Conservation (phyloP, 1,140 invertebrate species). For the Anastatus disparis region DNA sequence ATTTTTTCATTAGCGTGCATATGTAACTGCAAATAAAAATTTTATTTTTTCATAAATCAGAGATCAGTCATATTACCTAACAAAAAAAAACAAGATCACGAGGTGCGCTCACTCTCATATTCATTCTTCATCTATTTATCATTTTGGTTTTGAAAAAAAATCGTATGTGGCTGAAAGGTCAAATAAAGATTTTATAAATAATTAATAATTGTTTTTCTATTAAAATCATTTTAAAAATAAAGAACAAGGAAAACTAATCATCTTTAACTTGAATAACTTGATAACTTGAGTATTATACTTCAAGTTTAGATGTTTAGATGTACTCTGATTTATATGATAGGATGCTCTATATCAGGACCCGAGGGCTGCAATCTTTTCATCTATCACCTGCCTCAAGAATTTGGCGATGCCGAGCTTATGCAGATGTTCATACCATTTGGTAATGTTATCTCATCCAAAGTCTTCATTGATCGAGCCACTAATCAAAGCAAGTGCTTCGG, state of each 20-base stretch:
- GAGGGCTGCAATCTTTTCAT: constrained; percentile 99
- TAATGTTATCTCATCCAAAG: constrained; percentile 99
- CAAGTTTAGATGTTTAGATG: constrained; percentile 69
- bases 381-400: constrained; percentile 99
- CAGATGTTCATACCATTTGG: constrained; percentile 99
- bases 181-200: too few species aligned
- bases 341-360: constrained; percentile 94
- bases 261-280: too few species aligned
- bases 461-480: constrained; percentile 99
- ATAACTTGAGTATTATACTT: constrained; percentile 64
- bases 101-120: constrained; percentile 56
- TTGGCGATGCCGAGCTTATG: constrained; percentile 97
- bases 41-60: constrained; percentile 29
- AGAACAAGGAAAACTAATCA: constrained; percentile 55
- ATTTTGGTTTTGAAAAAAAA: constrained; percentile 36
- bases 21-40: too few species aligned
- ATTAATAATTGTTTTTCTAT: too few species aligned
- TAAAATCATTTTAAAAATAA: background rate
- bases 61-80: constrained; percentile 25
- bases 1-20: too few species aligned
- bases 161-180: too few species aligned
- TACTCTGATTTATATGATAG: constrained; percentile 77
- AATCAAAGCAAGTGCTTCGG: constrained; percentile 99
- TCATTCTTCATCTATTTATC: constrained; percentile 48
- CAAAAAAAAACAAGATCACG: constrained; percentile 47